Evolutionary conservation across 1,140 invertebrate species (phyloP), one percentile per base, ranked within the genome.

Genomic region (Hirudo medicinalis): DNA sequence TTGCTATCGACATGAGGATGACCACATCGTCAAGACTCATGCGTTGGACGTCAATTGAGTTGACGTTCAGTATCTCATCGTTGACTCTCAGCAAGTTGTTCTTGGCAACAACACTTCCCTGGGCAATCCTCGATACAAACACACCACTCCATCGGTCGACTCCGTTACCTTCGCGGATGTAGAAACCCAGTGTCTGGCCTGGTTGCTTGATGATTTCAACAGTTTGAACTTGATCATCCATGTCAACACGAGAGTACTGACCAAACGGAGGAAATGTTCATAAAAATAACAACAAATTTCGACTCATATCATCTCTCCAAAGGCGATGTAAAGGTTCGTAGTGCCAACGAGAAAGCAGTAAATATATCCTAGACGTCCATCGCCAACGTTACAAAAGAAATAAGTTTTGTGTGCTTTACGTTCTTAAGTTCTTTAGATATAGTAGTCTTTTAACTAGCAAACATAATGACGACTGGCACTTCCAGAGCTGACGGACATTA

Each of bases 181-280:
- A 99, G 71, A 99, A 87, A 57, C 96, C 96, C 69, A 99, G 85
- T 9, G 94, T 97, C 84, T 99, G 96, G 29, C 95, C 96, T 2
- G 96, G 96, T 76, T 95, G 87, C 83, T 99, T 99, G 73, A 99
- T 94, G 78, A 99, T 98, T 84, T 99, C 96, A 74, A 99, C 93
- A 78, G 97, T 90, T 82, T 96, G 89, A 67, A 94, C 89, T 75
- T 88, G 77, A 68, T 75, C 67, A 32, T 43, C 36, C 67, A 63
- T 63, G 43, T 15, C 43, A 49, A 49, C 11, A 49, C 43, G 43
- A 11, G 4, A 49, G 77, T 78, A 77, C 78, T 49, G 43, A 49
- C 15, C 11, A 49, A 49, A 17, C 3, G 43, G 43, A 13, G 15
- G 43, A 11, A 49, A 49, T 49, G 43, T 49, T 49, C 43, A 49